A percentile compares a stretch with the other conserved stretches of the same genome.
These are phyloP conservation scores for Amyelois transitella DNA, from an alignment of 1,140 invertebrate genomes.

Conservation along the genomic window DNA sequence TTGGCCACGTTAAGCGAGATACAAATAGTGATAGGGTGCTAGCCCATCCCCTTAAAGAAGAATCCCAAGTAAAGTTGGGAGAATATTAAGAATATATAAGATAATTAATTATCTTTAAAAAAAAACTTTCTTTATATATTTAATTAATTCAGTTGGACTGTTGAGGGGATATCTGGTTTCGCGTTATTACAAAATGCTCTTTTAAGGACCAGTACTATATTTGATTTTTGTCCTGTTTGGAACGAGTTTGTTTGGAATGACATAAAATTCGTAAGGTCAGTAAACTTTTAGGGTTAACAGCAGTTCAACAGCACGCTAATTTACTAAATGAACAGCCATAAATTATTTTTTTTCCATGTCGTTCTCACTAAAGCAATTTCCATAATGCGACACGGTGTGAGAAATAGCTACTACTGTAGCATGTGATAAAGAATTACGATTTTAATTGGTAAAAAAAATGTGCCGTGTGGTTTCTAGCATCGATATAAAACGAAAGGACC, in stretches of 20 bases:
- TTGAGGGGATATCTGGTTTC: too few relatives aligned
- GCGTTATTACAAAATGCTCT: too few relatives aligned
- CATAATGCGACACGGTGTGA: not conserved
- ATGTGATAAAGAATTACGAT: not conserved
- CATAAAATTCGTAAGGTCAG: slow-evolving; percentile 1
- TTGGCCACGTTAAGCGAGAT: too few relatives aligned
- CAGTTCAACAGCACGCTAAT: slow-evolving; percentile 1
- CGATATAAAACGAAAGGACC: not conserved
- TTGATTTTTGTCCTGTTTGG: not conserved
- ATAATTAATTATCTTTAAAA: too few relatives aligned
- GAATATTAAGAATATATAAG: too few relatives aligned
- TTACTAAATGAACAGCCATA: slow-evolving; percentile 5
- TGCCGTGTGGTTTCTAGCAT: too few relatives aligned
- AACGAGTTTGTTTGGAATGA: not conserved
- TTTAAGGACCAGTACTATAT: not conserved
- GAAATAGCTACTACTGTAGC: not conserved
- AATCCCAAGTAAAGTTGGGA: too few relatives aligned
- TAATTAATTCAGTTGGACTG: too few relatives aligned
- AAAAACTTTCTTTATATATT: too few relatives aligned
- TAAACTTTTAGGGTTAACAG: slow-evolving; percentile 3
- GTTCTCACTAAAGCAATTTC: not conserved
- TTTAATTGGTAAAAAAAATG: not conserved
- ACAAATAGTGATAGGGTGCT: too few relatives aligned
- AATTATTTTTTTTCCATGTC: slow-evolving; percentile 3
- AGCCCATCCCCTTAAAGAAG: too few relatives aligned